Base-by-base conservation (phyloP, 2,888 invertebrate species). In the Chrysopilus asiliformis region DNA sequence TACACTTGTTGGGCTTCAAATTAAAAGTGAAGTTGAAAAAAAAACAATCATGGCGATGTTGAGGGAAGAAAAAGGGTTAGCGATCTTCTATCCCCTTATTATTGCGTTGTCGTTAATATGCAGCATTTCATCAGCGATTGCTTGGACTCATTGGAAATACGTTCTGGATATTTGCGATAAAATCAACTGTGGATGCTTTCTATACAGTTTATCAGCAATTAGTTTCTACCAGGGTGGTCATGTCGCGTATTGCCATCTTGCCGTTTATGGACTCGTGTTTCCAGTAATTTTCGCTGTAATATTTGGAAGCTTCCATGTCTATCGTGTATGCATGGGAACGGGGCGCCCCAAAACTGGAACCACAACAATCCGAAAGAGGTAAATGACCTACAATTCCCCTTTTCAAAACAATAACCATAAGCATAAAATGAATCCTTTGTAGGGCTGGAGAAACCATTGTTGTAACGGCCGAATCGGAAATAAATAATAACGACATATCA, bases 391-490 rank as follows among this genome's bases (percentile, higher is more conserved):
- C 26, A 15, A 9, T 30, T 37, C 8, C 6, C 13, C 17, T 2
- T 3, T 10, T 19, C 4, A 3, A 16, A 31, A 17, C 19, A 17
- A n/a, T 17, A 5, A 18, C 4, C 9, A 18, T 18, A 13, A 4
- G 9, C 2, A 15, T 14, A 12, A 5, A 28, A 16, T 17, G 9
- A 26, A 3, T 20, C n/a, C 8, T 45, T 68, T 69, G 43, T 52
- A 79, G 79, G 53, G 73, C 74, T 53, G 78, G 78, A 10, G 77
- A 78, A 52, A 67, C 74, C 41, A 70, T 79, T 42, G 71, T 76
- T 39, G 72, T 78, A 26, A 70, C 70, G 29, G 64, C 73, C 2
- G 68, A 76, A 50, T 67, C 76, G 6, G 67, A 76, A 47, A 64
- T 75, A 39, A 64, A 67, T 4, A 66, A 70, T 46, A 62, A 67